Base-by-base conservation (phyloP, 2,797 vertebrate species). In the Hippopotamyrus pictus region DNA sequence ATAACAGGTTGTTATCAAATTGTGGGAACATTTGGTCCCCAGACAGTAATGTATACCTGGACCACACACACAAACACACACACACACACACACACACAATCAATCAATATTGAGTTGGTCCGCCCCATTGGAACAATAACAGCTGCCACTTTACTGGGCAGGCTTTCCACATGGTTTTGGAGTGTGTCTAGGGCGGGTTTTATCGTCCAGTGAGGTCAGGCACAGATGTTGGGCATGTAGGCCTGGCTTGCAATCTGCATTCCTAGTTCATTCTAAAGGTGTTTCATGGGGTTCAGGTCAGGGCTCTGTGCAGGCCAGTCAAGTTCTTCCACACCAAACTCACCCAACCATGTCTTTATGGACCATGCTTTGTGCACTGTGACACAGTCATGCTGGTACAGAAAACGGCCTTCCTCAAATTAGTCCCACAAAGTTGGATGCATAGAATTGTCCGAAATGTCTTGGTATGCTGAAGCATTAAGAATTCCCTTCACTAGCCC, bases 151-250 rank as follows among this genome's bases (percentile, higher is more conserved):
- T 7, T 57, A n/a, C 19, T n/a, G 54, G 54, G 54, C 3, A 57
- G 19, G 54, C 54, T 57, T n/a, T 57, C 54, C 54, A 57, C 19
- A 57, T 0, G 54, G n/a, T 57, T 7, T 7, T 57, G 54, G 19
- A 19, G 1, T 57, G 19, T 57, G 0, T 57, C 54, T n/a, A 19
- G 5, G 19, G 19, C n/a, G 0, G 0, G 0, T n/a, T n/a, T n/a
- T 57, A 19, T 7, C 19, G n/a, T 57, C 54, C 54, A 57, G 19
- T 57, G 19, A 57, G 54, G 54, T 57, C 54, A 57, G 54, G 54
- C 19, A 57, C 19, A 7, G 19, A 57, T 7, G 54, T 57, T 57
- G 54, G 54, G 19, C 19, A n/a, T 57, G 54, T 7, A 57, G 54
- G 19, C 54, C 54, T 57, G 54, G 19, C 54, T 57, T 12, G 19